phyloP scores from a whole-genome alignment of 2,888 invertebrate genomes.

The Lordiphosa fenestrarum region DNA sequence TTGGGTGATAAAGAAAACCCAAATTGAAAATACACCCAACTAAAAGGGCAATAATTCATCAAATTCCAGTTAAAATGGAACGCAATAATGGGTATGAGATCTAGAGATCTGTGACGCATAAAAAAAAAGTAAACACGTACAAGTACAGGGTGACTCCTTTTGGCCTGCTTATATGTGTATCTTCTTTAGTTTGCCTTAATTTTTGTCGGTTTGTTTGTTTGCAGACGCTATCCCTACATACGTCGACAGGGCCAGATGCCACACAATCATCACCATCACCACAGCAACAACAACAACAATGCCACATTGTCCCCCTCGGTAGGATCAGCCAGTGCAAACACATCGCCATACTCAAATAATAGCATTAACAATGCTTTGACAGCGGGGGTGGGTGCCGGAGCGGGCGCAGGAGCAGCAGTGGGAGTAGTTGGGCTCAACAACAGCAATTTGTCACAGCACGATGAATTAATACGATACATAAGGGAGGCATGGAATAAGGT shows the following conservation, averaged over 20 bases:
- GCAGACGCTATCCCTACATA: conserved; percentile 76
- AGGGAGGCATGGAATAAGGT: conserved; percentile 89
- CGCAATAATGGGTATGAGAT: conserved; percentile 75
- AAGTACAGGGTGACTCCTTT: conserved; percentile 13
- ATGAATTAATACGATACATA: conserved; percentile 90
- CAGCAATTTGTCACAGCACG: conserved; percentile 82
- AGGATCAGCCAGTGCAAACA: conserved; percentile 29
- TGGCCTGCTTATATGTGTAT: neutral
- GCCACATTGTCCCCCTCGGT: conserved; percentile 55
- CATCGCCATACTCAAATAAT: conserved; percentile 64
- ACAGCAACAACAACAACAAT: conserved; percentile 63
- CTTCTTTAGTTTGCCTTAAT: conserved; percentile 1
- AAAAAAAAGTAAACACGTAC: conserved; percentile 21
- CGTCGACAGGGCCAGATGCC: conserved; percentile 75
- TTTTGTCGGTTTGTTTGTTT: conserved; percentile 13
- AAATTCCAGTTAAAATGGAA: conserved; percentile 65
- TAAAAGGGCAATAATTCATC: conserved; percentile 27
- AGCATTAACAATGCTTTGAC: conserved; percentile 56
- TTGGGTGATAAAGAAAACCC: conserved; percentile 58
- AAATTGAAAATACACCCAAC: conserved; percentile 6
- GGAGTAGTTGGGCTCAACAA: conserved; percentile 7
- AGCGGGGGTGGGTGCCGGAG: conserved; percentile 41
- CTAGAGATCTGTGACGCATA: conserved; percentile 1
- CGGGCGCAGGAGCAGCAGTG: conserved; percentile 24
- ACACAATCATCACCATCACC: conserved; percentile 69